Percentiles rank a stretch among this genome's conserved stretches.
These are phyloP conservation scores for Poecilia velifera DNA, from an alignment of 2,797 vertebrate genomes.

Conservation along the genomic window DNA sequence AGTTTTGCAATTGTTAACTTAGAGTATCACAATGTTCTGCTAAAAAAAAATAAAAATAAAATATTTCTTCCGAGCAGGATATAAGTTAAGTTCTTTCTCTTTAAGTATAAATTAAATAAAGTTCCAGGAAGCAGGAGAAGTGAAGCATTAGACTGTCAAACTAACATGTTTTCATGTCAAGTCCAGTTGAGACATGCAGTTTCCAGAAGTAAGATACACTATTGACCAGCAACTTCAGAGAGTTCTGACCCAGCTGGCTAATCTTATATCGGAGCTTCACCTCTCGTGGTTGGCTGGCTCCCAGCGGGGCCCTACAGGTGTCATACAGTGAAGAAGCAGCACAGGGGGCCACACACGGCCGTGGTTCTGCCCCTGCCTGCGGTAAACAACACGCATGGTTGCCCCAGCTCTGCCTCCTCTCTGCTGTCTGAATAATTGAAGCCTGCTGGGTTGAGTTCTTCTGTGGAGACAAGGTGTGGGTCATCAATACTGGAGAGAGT, in stretches of 20 bases:
- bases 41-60: too few species aligned
- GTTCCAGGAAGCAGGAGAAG: neutral
- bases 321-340: conserved; percentile 1
- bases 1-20: neutral
- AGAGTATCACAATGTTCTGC: neutral
- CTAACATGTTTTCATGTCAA: neutral
- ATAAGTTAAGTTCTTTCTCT: neutral
- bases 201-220: neutral
- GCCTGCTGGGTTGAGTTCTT: conserved; percentile 64
- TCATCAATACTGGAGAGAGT: conserved; percentile 30
- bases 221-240: neutral
- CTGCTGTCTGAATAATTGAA: conserved; percentile 80
- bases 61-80: neutral
- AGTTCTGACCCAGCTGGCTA: conserved; percentile 13
- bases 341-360: neutral
- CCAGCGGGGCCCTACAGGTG: conserved; percentile 24
- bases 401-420: conserved; percentile 44
- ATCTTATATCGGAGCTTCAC: neutral
- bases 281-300: neutral
- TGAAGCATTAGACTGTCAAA: neutral
- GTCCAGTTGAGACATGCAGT: neutral
- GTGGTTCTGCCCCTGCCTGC: neutral
- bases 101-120: neutral
- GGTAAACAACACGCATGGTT: conserved; percentile 54
- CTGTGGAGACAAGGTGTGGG: conserved; percentile 49